phyloP scores from a whole-genome alignment of 2,797 vertebrate species.

The Cottoperca gobio region DNA sequence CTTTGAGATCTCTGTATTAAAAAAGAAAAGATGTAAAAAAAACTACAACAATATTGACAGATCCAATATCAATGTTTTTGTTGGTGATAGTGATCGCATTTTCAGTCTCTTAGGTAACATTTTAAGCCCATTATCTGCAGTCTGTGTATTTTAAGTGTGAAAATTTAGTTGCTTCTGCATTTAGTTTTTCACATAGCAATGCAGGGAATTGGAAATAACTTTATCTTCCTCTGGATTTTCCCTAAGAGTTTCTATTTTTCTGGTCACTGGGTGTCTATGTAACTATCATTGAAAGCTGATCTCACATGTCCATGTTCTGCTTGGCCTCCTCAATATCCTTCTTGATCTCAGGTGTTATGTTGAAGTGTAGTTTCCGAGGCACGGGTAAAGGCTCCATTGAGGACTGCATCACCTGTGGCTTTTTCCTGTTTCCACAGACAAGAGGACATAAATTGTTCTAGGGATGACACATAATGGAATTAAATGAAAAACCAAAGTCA shows the following conservation, averaged over 20 bases:
- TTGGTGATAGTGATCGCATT: too few relatives aligned
- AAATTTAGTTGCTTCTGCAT: background rate
- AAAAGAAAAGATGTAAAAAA: too few relatives aligned
- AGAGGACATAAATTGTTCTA: background rate
- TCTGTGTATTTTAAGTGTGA: background rate
- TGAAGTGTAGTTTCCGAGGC: constrained; percentile 91
- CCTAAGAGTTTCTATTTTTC: too few relatives aligned
- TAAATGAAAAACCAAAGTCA: background rate
- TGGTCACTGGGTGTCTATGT: background rate
- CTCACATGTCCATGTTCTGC: constrained; percentile 91
- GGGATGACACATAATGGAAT: background rate
- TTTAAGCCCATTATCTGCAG: background rate
- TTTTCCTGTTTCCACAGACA: constrained; percentile 82
- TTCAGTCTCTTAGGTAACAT: too few relatives aligned
- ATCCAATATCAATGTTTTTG: too few relatives aligned
- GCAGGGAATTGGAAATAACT: too few relatives aligned
- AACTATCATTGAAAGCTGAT: background rate
- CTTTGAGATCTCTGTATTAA: too few relatives aligned
- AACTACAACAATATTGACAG: too few relatives aligned
- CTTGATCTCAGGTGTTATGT: constrained; percentile 91
- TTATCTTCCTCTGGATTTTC: background rate
- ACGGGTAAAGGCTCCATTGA: constrained; percentile 82
- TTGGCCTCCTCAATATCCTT: constrained; percentile 92
- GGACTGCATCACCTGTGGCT: constrained; percentile 73
- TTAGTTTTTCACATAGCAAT: background rate